Conservation (phyloP, 2,113 vertebrate genomes). For the Indicator indicator region DNA sequence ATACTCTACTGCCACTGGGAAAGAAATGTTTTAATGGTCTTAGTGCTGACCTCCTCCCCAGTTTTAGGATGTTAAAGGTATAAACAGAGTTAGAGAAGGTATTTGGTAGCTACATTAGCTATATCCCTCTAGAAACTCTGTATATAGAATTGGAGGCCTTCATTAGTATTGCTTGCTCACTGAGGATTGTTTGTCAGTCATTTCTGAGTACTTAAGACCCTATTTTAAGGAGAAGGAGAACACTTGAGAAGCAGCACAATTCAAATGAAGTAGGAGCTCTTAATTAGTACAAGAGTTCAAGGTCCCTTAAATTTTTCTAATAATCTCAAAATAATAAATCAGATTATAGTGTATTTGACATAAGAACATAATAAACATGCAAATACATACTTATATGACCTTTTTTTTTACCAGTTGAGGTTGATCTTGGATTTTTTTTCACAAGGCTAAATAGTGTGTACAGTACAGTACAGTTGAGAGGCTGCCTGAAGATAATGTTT, state of each 20-base stretch:
- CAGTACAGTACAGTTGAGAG: neutral
- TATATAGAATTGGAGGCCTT: neutral
- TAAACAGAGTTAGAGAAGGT: neutral
- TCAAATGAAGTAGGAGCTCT: neutral
- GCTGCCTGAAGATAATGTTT: neutral
- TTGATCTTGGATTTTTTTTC: neutral
- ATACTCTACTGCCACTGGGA: neutral
- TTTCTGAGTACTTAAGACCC: neutral
- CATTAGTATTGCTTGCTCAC: neutral
- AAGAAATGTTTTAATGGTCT: neutral
- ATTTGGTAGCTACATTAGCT: neutral
- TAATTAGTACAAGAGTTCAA: neutral
- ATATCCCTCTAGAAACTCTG: neutral
- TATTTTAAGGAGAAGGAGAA: neutral
- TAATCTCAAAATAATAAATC: neutral
- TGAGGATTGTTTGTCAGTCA: neutral
- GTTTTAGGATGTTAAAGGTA: neutral
- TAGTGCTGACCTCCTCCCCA: fast-evolving
- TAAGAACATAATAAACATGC: neutral
- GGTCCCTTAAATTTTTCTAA: neutral
- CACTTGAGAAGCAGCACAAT: neutral
- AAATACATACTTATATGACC: neutral
- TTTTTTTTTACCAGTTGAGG: neutral
- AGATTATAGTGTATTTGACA: neutral
- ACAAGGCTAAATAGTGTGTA: neutral